Conservation (phyloP, 2,113 vertebrate species). For the Oreocharis arfaki region DNA sequence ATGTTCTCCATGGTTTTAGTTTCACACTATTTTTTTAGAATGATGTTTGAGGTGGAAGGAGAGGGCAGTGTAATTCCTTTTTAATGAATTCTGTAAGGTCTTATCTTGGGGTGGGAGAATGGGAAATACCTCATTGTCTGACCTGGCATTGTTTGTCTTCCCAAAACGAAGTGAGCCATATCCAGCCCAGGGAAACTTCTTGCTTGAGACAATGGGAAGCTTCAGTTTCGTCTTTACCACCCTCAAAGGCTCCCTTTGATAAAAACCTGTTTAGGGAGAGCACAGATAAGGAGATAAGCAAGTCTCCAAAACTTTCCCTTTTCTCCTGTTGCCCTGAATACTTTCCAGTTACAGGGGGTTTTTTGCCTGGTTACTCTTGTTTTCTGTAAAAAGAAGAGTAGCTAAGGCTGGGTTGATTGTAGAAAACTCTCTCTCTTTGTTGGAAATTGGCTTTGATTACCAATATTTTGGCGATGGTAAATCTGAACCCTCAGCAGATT, state of each 20-base stretch:
- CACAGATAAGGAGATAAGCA: background rate
- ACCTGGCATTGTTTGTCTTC: background rate
- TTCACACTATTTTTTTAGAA: background rate
- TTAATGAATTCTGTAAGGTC: background rate
- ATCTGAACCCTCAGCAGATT: background rate
- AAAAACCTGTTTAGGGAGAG: background rate
- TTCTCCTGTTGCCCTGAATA: background rate
- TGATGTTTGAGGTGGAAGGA: background rate
- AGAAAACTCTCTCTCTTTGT: background rate
- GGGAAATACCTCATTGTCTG: background rate
- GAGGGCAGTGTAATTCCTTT: rapidly evolving
- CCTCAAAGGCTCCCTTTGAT: background rate
- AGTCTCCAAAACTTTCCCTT: background rate
- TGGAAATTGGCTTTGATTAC: background rate
- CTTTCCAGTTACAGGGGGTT: background rate
- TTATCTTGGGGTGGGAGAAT: background rate
- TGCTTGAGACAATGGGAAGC: background rate
- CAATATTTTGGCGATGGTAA: background rate
- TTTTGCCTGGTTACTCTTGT: background rate
- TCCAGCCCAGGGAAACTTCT: background rate
- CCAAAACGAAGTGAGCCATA: background rate
- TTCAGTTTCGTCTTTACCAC: background rate
- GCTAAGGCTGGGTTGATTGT: background rate
- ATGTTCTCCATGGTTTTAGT: background rate
- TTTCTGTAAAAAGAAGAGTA: background rate